Evolutionary conservation across 2,888 invertebrate species (phyloP).

Genomic region (Caenorhabditis doughertyi): DNA sequence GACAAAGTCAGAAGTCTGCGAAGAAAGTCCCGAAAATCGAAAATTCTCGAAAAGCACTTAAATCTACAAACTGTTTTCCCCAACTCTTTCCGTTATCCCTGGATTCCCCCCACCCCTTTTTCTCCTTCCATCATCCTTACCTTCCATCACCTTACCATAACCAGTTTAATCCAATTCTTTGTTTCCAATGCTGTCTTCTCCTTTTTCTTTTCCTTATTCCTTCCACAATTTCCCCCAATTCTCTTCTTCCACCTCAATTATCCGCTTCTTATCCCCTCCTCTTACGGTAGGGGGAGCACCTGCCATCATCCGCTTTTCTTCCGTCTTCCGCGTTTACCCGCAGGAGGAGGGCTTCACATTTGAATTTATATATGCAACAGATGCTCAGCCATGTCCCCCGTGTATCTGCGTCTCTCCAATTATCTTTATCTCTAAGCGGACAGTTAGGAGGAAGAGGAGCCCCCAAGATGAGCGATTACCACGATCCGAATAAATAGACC

Average conservation of each 20-base stretch:
- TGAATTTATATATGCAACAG: constrained; percentile 58
- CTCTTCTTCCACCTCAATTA: constrained; percentile 29
- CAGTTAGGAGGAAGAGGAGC: too few relatives aligned
- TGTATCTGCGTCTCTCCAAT: constrained; percentile 24
- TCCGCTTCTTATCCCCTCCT: constrained; percentile 36
- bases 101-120: too few relatives aligned
- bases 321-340: constrained; percentile 42
- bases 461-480: constrained; percentile 34
- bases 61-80: too few relatives aligned
- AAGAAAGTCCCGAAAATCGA: too few relatives aligned
- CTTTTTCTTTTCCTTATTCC: background rate
- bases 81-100: too few relatives aligned
- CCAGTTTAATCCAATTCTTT: constrained; percentile 4
- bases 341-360: constrained; percentile 50
- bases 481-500: constrained; percentile 35
- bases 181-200: background rate
- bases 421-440: background rate
- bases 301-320: constrained; percentile 29
- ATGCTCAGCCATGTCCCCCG: constrained; percentile 48
- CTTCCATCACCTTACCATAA: background rate
- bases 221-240: background rate
- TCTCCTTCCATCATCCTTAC: too few relatives aligned
- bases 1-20: too few relatives aligned
- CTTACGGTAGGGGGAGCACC: constrained; percentile 43
- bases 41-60: too few relatives aligned